Evolutionary conservation across 1,140 invertebrate species (phyloP).

Genomic region (Calosoma granatense): DNA sequence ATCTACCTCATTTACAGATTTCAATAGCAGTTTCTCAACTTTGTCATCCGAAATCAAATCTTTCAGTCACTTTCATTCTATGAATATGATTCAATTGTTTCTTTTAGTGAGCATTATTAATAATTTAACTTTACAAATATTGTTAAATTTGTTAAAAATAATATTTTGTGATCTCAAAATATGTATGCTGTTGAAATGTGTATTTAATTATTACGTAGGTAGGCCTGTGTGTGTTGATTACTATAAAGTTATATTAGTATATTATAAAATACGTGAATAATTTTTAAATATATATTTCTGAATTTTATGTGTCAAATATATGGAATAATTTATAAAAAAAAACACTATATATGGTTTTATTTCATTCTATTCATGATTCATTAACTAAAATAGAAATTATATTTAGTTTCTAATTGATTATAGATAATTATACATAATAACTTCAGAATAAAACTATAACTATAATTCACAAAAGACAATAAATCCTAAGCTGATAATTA

Average conservation of each 20-base stretch:
- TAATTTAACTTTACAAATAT: conserved; percentile 17
- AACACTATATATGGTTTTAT: background rate
- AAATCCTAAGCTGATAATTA: too few species aligned
- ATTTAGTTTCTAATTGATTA: too few species aligned
- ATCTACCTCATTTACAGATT: conserved; percentile 11
- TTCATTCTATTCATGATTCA: too few species aligned
- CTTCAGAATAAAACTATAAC: too few species aligned
- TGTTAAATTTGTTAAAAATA: conserved; percentile 33
- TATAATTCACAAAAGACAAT: too few species aligned
- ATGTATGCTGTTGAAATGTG: conserved; percentile 30
- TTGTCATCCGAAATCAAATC: background rate
- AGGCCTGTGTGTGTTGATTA: conserved; percentile 24
- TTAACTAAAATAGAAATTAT: too few species aligned
- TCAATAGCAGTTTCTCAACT: conserved; percentile 10
- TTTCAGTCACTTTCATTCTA: background rate
- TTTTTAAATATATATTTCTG: conserved; percentile 33
- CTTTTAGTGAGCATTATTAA: conserved; percentile 11
- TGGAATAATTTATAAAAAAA: conserved; percentile 30
- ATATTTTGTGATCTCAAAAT: conserved; percentile 35
- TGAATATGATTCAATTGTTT: conserved; percentile 5
- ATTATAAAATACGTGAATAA: conserved; percentile 29
- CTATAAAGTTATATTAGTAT: conserved; percentile 21
- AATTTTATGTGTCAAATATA: conserved; percentile 34
- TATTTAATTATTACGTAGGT: conserved; percentile 24
- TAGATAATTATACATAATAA: too few species aligned